These are phyloP conservation scores for Galemys pyrenaicus DNA, from an alignment of 2,113 vertebrate species.

Conservation along the genomic window DNA sequence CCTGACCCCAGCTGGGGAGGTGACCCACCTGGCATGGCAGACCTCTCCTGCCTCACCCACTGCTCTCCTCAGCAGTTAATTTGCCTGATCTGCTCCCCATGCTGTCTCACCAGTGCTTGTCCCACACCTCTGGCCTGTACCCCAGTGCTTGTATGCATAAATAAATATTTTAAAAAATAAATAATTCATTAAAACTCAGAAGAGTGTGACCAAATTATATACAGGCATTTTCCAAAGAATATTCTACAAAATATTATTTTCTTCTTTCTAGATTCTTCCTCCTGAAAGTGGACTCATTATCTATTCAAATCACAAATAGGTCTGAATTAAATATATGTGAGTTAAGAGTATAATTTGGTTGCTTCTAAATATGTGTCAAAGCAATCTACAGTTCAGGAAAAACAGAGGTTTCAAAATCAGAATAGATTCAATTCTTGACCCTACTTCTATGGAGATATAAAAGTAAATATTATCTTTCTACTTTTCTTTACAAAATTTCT, in stretches of 20 bases:
- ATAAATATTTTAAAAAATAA: too few species aligned
- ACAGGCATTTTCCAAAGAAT: background rate
- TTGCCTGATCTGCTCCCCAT: too few species aligned
- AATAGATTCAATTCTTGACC: background rate
- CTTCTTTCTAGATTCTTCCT: background rate
- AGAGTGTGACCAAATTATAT: background rate
- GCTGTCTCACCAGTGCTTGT: too few species aligned
- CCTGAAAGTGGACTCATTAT: background rate
- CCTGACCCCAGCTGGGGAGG: too few species aligned
- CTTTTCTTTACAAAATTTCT: background rate
- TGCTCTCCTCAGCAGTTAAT: too few species aligned
- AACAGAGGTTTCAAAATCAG: background rate
- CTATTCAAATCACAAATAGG: background rate
- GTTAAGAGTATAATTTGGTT: background rate
- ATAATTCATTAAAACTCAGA: background rate
- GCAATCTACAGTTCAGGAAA: background rate
- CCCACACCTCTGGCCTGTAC: too few species aligned
- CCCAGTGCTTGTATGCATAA: too few species aligned
- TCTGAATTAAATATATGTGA: background rate
- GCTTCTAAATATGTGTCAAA: background rate
- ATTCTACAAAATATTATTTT: background rate
- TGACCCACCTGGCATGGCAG: too few species aligned
- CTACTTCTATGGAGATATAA: background rate
- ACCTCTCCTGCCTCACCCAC: too few species aligned
- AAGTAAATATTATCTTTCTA: background rate